Evolutionary conservation across 2,113 vertebrate genomes (phyloP).

Genomic region (Nesoenas mayeri): DNA sequence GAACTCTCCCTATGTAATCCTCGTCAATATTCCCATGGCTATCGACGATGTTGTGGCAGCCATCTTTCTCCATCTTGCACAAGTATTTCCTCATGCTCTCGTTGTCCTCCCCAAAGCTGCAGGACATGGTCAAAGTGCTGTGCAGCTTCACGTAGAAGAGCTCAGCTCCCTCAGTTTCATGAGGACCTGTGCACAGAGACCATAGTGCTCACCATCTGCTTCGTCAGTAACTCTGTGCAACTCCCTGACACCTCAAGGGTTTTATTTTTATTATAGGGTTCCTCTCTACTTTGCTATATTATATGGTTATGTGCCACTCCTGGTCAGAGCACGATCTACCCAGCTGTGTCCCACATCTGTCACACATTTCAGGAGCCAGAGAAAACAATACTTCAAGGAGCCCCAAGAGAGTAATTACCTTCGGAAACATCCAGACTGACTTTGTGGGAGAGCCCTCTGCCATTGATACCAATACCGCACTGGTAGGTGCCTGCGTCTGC

Average conservation of each 20-base stretch:
- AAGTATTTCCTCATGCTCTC: background rate
- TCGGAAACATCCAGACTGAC: conserved; percentile 48
- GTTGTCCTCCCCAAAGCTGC: rapidly evolving
- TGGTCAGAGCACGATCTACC: background rate
- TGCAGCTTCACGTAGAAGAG: conserved; percentile 66
- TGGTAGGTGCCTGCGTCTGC: conserved; percentile 61
- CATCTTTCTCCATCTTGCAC: conserved; percentile 17
- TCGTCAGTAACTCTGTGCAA: rapidly evolving
- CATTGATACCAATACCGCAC: conserved; percentile 66
- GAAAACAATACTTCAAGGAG: background rate
- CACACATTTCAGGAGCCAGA: background rate
- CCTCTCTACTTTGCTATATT: background rate
- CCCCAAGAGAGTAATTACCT: conserved; percentile 31
- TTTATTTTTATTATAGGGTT: background rate
- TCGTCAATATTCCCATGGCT: rapidly evolving
- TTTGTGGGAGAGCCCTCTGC: conserved; percentile 47
- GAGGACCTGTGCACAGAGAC: background rate
- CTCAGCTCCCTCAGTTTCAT: background rate
- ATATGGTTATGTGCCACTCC: rapidly evolving
- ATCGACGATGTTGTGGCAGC: conserved; percentile 48
- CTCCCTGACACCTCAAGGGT: background rate
- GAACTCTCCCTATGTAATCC: conserved; percentile 29
- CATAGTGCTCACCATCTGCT: background rate
- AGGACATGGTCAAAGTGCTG: conserved; percentile 38
- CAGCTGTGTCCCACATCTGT: background rate